Evolutionary conservation across 2,797 vertebrate species (phyloP).

Genomic region (Lacerta viridis): DNA sequence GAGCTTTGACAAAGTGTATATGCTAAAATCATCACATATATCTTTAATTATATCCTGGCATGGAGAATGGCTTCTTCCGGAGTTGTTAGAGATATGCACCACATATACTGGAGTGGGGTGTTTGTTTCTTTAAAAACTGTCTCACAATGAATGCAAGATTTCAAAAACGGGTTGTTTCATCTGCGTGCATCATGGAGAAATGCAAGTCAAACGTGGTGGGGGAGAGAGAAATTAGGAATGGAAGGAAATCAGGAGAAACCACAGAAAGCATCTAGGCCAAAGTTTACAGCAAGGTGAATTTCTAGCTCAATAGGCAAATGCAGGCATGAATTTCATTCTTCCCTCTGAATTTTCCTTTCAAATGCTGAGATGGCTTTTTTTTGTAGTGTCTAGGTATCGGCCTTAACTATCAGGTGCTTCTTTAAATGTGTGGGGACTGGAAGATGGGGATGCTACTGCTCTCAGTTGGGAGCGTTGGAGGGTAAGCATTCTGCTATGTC

Average conservation of each 20-base stretch:
- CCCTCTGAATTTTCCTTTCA: neutral
- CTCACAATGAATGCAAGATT: neutral
- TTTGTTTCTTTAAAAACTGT: neutral
- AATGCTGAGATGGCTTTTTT: too few species aligned
- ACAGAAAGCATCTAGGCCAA: conserved; percentile 13
- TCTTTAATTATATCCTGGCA: too few species aligned
- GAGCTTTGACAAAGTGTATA: too few species aligned
- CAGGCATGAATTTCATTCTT: neutral
- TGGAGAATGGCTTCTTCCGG: too few species aligned
- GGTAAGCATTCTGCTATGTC: too few species aligned
- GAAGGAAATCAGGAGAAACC: neutral
- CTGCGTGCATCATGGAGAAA: neutral
- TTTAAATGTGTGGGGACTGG: too few species aligned
- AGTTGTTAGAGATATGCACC: too few species aligned
- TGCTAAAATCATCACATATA: too few species aligned
- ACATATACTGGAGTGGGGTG: neutral
- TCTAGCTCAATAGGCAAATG: neutral
- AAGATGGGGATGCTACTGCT: too few species aligned
- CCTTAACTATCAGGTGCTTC: too few species aligned
- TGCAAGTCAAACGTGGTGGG: neutral
- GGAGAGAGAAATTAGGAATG: neutral
- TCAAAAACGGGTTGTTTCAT: conserved; percentile 5
- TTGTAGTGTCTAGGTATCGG: too few species aligned
- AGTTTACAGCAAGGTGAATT: conserved; percentile 7
- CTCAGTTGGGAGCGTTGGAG: too few species aligned